Evolutionary conservation across 2,888 invertebrate species (phyloP), one percentile per base, ranked within the genome.

Genomic region (Pseudococcus jackbeardsleyi): DNA sequence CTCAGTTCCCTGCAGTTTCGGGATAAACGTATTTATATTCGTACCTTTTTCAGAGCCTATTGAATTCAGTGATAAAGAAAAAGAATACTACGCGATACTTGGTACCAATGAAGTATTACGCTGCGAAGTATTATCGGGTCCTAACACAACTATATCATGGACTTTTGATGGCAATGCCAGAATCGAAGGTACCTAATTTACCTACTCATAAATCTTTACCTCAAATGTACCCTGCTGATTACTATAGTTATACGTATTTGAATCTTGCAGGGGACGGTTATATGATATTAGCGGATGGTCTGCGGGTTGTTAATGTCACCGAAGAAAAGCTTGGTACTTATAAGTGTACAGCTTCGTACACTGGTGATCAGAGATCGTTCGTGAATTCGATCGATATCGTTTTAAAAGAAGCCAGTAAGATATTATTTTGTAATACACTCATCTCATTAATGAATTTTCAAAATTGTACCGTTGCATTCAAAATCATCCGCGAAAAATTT

Each of bases 391-490:
- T 84, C 1, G n/a, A 85, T 17, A 50, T 85, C 0, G 7, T 1
- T 9, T 54, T 85, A 54, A 85, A 85, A 50, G 9, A 15, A 54
- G 84, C 54, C 0, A 54, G 84, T 85, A 50, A 64, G 22, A 22
- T 64, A 9, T 64, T 22, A 64, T 22, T 7, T 22, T 64, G 50
- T n/a, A 64, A 64, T 22, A 64, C 6, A 8, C 17, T 19, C n/a
- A 54, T 33, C 26, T 1, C 26, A 33, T 33, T 33, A 2, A 33
- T 33, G 1, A 2, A 33, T 3, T 33, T 33, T 33, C 3, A 3
- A 3, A 3, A 33, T 33, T 33, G 26, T 3, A 33, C 3, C 26
- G 26, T 33, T 33, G 3, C 3, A 2, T 33, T 33, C 3, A 33
- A 33, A 33, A 33, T 33, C 26, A 33, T 1, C 26, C 26, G 26